Evolutionary conservation across 1,140 invertebrate species (phyloP).

Genomic region (Drosophila melanica): DNA sequence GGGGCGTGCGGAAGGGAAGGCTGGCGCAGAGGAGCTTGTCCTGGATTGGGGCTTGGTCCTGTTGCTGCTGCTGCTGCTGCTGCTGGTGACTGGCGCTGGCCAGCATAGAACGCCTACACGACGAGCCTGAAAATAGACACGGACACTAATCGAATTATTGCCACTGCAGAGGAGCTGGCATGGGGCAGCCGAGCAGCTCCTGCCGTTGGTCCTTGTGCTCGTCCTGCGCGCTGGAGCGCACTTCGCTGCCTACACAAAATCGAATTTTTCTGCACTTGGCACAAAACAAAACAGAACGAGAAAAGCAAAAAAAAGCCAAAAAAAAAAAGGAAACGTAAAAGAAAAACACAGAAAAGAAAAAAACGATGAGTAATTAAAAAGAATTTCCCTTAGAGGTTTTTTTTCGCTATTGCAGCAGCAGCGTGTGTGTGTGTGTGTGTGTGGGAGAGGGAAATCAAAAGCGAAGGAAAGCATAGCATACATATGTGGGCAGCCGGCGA

Average conservation of each 20-base stretch:
- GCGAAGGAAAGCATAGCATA: slow-evolving; percentile 47
- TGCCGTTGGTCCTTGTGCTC: slow-evolving; percentile 24
- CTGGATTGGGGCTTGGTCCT: slow-evolving; percentile 16
- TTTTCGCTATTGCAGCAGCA: background rate
- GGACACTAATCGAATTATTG: slow-evolving; percentile 81
- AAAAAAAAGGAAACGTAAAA: background rate
- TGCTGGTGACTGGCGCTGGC: slow-evolving; percentile 1
- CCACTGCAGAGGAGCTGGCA: slow-evolving; percentile 70
- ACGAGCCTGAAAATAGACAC: slow-evolving; percentile 79
- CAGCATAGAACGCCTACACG: slow-evolving; percentile 41
- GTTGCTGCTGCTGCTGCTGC: background rate
- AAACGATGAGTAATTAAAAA: slow-evolving; percentile 68
- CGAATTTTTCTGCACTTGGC: slow-evolving; percentile 49
- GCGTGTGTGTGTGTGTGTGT: slow-evolving; percentile 27
- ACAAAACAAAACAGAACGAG: background rate
- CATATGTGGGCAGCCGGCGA: slow-evolving; percentile 46
- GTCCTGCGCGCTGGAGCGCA: slow-evolving; percentile 48
- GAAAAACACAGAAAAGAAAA: slow-evolving; percentile 21
- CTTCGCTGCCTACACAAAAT: slow-evolving; percentile 49
- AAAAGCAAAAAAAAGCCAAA: background rate
- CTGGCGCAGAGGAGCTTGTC: background rate
- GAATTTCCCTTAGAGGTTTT: slow-evolving; percentile 46
- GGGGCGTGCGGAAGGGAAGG: slow-evolving; percentile 17
- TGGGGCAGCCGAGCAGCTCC: slow-evolving; percentile 1
- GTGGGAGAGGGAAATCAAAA: slow-evolving; percentile 16